Conservation (phyloP, 2,888 invertebrate species). For the Drosophila phalerata region DNA sequence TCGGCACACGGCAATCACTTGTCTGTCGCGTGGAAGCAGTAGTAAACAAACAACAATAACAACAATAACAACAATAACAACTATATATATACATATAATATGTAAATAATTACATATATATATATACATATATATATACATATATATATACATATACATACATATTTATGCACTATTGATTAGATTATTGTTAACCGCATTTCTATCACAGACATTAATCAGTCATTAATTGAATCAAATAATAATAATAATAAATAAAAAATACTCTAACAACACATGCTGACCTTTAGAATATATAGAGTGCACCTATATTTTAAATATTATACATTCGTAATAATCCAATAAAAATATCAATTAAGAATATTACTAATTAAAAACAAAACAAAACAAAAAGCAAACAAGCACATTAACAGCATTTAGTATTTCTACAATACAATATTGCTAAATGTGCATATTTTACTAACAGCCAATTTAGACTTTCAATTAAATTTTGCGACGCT, state of each 20-base stretch:
- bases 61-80: neutral
- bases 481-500: neutral
- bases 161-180: conserved; percentile 32
- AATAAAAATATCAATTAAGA: conserved; percentile 68
- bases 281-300: conserved; percentile 45
- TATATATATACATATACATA: conserved; percentile 2
- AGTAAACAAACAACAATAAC: conserved; percentile 56
- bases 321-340: conserved; percentile 48
- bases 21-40: conserved; percentile 57
- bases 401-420: neutral
- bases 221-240: conserved; percentile 62
- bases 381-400: conserved; percentile 16
- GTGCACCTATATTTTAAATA: conserved; percentile 26
- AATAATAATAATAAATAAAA: conserved; percentile 20
- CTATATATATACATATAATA: conserved; percentile 5
- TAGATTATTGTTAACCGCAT: conserved; percentile 61
- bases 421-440: conserved; percentile 2
- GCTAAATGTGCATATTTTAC: neutral
- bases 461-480: neutral
- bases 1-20: conserved; percentile 73
- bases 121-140: conserved; percentile 1
- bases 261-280: conserved; percentile 24
- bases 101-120: conserved; percentile 4
- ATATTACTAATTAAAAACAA: conserved; percentile 47
- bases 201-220: conserved; percentile 60